Evolutionary conservation across 1,140 invertebrate species (phyloP).

Genomic region (Aporrectodea caliginosa): DNA sequence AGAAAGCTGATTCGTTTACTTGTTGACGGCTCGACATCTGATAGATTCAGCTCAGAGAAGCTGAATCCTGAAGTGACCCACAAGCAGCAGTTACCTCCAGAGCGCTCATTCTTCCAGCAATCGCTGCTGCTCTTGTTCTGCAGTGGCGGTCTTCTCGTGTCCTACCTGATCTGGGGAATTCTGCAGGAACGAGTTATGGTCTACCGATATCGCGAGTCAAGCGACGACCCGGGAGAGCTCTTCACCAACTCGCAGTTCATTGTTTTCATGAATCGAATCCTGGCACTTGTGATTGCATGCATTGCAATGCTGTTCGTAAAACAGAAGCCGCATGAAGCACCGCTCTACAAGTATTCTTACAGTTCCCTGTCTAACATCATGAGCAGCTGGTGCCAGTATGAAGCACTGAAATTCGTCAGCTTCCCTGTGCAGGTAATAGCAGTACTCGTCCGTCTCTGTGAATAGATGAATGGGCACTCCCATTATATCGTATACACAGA

Average conservation of each 20-base stretch:
- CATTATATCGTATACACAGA: no score
- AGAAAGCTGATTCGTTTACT: conserved; percentile 57
- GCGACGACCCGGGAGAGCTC: conserved; percentile 48
- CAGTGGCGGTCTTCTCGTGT: conserved; percentile 80
- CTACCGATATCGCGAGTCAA: conserved; percentile 56
- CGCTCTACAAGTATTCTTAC: conserved; percentile 93
- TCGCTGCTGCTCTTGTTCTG: conserved; percentile 65
- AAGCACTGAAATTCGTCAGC: conserved; percentile 95
- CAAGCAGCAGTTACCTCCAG: conserved; percentile 25
- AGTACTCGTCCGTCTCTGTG: no score
- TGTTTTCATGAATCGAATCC: conserved; percentile 86
- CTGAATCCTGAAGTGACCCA: conserved; percentile 27
- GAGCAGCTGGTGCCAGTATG: conserved; percentile 99
- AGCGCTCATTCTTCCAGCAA: conserved; percentile 29
- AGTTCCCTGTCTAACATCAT: conserved; percentile 96
- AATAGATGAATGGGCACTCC: no score
- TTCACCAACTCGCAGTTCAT: conserved; percentile 93
- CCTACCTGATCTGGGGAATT: conserved; percentile 90
- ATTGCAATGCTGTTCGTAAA: conserved; percentile 59
- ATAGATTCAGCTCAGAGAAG: conserved; percentile 42
- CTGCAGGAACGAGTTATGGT: conserved; percentile 73
- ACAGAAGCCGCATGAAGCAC: conserved; percentile 72
- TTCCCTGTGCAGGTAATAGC: conserved; percentile 79
- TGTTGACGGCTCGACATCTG: conserved; percentile 61
- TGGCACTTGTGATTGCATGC: conserved; percentile 74